These are phyloP conservation scores for Planococcus citri DNA, from an alignment of 1,140 invertebrate genomes.

Conservation along the genomic window DNA sequence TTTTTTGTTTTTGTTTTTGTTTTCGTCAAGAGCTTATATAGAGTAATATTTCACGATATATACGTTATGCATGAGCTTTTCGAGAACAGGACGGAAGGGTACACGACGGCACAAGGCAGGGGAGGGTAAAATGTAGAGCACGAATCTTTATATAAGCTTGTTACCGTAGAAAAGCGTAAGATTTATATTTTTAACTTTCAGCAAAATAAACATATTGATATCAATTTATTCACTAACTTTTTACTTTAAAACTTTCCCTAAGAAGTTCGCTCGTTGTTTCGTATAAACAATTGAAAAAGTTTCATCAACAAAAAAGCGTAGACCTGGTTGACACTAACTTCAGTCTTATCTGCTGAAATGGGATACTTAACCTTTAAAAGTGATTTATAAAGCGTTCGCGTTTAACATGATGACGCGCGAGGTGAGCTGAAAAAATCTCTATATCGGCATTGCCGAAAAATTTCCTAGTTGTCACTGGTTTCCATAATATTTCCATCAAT, in stretches of 20 bases:
- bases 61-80: neutral
- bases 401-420: neutral
- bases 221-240: slow-evolving; percentile 17
- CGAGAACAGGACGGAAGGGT: too few species aligned
- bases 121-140: neutral
- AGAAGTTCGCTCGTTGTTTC: neutral
- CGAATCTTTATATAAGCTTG: slow-evolving; percentile 12
- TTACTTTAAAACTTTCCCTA: slow-evolving; percentile 9
- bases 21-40: neutral
- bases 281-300: slow-evolving; percentile 13
- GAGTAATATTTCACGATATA: neutral
- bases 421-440: too few species aligned
- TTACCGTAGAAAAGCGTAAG: slow-evolving; percentile 4
- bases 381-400: slow-evolving; percentile 7
- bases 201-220: slow-evolving; percentile 16
- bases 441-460: too few species aligned
- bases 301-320: neutral
- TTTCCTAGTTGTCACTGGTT: too few species aligned
- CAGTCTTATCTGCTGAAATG: neutral
- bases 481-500: too few species aligned
- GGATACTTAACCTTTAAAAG: slow-evolving; percentile 6
- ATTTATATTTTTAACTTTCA: slow-evolving; percentile 16
- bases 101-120: neutral
- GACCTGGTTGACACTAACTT: slow-evolving; percentile 2
- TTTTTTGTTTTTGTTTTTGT: neutral